phyloP scores from a whole-genome alignment of 92 coral and sea anemone genomes.

The Actinostola sp. region DNA sequence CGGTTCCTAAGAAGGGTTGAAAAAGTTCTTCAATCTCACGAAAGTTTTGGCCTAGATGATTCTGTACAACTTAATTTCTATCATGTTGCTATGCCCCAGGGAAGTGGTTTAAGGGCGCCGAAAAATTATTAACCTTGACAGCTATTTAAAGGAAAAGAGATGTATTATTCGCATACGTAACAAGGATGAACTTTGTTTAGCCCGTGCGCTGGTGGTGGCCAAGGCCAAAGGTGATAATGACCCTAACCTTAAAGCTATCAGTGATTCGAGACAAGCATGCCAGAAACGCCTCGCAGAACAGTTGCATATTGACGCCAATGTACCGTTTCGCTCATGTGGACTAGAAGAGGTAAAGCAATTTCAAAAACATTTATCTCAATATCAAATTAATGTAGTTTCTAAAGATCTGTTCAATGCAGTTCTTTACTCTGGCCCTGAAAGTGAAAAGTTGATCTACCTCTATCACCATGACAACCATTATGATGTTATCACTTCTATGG shows the following conservation, averaged over 20 bases:
- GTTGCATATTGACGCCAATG: constrained; percentile 31
- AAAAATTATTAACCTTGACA: constrained; percentile 28
- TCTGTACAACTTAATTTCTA: constrained; percentile 29
- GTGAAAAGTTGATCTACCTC: constrained; percentile 46
- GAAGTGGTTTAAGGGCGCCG: constrained; percentile 29
- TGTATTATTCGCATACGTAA: constrained; percentile 36
- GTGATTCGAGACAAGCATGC: neutral
- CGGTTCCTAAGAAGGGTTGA: constrained; percentile 26
- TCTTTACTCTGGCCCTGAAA: constrained; percentile 52
- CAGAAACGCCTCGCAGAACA: constrained; percentile 21
- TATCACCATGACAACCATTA: constrained; percentile 32
- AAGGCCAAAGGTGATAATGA: constrained; percentile 40
- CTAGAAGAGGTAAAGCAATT: constrained; percentile 31
- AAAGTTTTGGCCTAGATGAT: constrained; percentile 17
- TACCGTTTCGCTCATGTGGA: constrained; percentile 36
- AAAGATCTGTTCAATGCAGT: constrained; percentile 38
- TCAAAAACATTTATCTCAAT: constrained; percentile 19
- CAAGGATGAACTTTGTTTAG: constrained; percentile 44
- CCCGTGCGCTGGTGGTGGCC: constrained; percentile 46
- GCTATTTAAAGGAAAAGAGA: constrained; percentile 10
- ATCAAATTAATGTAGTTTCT: constrained; percentile 29
- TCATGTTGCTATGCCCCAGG: constrained; percentile 43
- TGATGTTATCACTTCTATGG: constrained; percentile 52
- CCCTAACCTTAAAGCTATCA: neutral
- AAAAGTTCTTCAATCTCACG: constrained; percentile 32